Conservation (phyloP, 2,888 invertebrate genomes). For the Mesochorus sp. region DNA sequence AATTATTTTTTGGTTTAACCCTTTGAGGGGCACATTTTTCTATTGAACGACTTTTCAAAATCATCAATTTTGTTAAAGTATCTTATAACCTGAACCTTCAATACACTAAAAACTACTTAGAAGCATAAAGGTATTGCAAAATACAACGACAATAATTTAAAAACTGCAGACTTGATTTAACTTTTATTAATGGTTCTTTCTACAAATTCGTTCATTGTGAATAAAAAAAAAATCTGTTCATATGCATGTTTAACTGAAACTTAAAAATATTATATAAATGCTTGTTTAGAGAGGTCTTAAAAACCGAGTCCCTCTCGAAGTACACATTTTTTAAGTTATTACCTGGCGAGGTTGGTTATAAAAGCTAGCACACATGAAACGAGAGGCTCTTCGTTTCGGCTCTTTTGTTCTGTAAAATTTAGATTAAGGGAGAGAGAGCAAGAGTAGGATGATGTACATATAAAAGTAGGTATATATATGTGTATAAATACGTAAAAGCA, state of each 20-base stretch:
- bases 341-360: conserved; percentile 36
- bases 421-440: too few relatives aligned
- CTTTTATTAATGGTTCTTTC: too few relatives aligned
- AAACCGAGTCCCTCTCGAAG: not conserved
- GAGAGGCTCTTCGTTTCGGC: conserved; percentile 27
- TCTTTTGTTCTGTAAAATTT: conserved; percentile 33
- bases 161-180: too few relatives aligned
- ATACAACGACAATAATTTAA: too few relatives aligned
- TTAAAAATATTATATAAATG: conserved; percentile 23
- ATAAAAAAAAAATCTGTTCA: conserved; percentile 23
- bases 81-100: too few relatives aligned
- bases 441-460: not conserved
- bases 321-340: conserved; percentile 42
- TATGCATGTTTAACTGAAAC: not conserved
- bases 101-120: too few relatives aligned
- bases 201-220: conserved; percentile 23
- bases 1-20: too few relatives aligned
- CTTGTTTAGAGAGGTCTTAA: conserved; percentile 10
- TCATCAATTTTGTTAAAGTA: too few relatives aligned
- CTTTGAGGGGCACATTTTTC: too few relatives aligned
- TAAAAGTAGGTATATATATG: not conserved
- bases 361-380: conserved; percentile 36
- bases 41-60: too few relatives aligned
- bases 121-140: too few relatives aligned
- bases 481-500: conserved; percentile 30